Evolutionary conservation across 1,140 invertebrate species (phyloP), one percentile per base, ranked within the genome.

Genomic region (Pseudomyrmex dendroicus): DNA sequence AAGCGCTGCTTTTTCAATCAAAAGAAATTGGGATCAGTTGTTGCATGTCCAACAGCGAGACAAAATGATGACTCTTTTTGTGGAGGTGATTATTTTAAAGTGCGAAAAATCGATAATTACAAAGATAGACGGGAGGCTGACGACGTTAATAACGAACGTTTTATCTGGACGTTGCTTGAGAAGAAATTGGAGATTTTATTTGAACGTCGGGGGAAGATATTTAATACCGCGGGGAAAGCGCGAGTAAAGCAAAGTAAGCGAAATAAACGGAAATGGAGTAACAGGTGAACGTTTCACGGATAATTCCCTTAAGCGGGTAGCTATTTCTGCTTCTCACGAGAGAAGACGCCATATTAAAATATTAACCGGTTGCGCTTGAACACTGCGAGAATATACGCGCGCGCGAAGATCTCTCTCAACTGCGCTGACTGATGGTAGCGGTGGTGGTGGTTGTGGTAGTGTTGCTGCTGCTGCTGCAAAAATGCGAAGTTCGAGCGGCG

Each of bases 401-500:
- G 35, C 56, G 78, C 17, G 59, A 56, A 12, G 54, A 44, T 67
- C 76, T 70, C 54, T 67, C 76, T 70, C 54, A n/a, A 59, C 20
- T 48, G 35, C 73, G 48, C 35, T 8, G 46, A 12, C 22, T 20
- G 20, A 22, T 7, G 12, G 35, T 48, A 17, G 63, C 3, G 22
- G 9, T n/a, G 9, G 20, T 22, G 22, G 66, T n/a, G 46, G n/a
- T 20, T 10, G 20, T 50, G 35, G 5, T 35, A 35, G 35, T n/a
- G n/a, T n/a, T 35, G 35, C 7, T 35, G 35, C 35, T 25, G 17
- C 54, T 64, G 59, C 78, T 52, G 85, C 63, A 72, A 89, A 90
- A 89, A 89, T 85, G 88, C 76, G 61, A 87, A 90, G 85, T 91
- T 86, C 52, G 82, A 83, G 85, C 67, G 76, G 73, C 77, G 64